These are phyloP conservation scores for Pandemis heparana DNA, from an alignment of 2,888 invertebrate genomes.

Conservation along the genomic window DNA sequence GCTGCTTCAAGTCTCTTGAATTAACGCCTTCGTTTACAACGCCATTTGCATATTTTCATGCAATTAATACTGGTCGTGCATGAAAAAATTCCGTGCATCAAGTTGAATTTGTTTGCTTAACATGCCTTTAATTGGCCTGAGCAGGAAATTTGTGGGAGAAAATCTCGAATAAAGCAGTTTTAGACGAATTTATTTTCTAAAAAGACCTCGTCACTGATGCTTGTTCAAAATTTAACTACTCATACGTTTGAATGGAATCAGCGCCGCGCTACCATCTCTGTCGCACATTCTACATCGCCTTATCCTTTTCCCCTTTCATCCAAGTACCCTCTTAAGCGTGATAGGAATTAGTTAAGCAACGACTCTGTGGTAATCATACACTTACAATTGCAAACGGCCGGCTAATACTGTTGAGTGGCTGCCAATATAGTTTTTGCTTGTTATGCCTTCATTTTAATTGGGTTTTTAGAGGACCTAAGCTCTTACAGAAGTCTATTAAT, in stretches of 20 bases:
- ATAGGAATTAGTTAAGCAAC: constrained; percentile 77
- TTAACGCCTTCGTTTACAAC: constrained; percentile 61
- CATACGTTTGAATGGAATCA: constrained; percentile 65
- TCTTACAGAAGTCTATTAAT: constrained; percentile 29
- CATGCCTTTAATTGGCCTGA: constrained; percentile 24
- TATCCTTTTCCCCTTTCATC: constrained; percentile 61
- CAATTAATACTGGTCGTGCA: constrained; percentile 21
- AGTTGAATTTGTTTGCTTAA: background rate
- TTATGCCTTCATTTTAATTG: constrained; percentile 67
- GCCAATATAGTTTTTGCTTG: constrained; percentile 68
- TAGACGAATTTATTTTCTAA: constrained; percentile 73
- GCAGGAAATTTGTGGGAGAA: constrained; percentile 55
- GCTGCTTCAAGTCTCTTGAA: constrained; percentile 66
- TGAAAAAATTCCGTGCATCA: background rate
- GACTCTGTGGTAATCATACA: constrained; percentile 70
- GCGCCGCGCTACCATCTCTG: constrained; percentile 55
- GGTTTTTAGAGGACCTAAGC: constrained; percentile 57
- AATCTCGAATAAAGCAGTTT: constrained; percentile 61
- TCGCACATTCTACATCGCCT: constrained; percentile 60
- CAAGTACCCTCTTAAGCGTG: constrained; percentile 65
- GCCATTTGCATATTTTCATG: constrained; percentile 43
- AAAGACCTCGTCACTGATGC: constrained; percentile 57
- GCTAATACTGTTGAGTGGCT: constrained; percentile 67
- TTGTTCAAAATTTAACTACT: constrained; percentile 69
- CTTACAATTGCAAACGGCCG: constrained; percentile 77